A percentile compares a stretch with the other conserved stretches of the same genome.
These are phyloP conservation scores for Melieria crassipennis DNA, from an alignment of 2,888 invertebrate species.

Conservation along the genomic window DNA sequence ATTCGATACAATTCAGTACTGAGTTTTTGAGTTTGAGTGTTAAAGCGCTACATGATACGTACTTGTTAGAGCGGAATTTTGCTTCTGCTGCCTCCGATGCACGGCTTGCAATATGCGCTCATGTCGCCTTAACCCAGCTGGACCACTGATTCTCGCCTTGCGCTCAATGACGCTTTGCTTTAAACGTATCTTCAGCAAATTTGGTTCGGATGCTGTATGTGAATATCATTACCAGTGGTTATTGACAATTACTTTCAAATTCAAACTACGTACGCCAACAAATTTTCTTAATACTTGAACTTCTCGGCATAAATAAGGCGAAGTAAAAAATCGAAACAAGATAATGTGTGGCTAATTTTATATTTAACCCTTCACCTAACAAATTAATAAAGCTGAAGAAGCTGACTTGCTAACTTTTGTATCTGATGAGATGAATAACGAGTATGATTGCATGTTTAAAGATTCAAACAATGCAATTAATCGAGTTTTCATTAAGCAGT, in stretches of 20 bases:
- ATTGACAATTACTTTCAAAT: constrained; percentile 18
- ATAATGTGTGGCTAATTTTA: too few relatives aligned
- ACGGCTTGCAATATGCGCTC: constrained; percentile 73
- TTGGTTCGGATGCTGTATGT: constrained; percentile 91
- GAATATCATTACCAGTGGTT: constrained; percentile 42
- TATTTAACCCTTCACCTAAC: too few relatives aligned
- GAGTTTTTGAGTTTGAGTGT: constrained; percentile 1
- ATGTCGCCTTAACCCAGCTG: constrained; percentile 84
- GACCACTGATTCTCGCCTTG: constrained; percentile 84
- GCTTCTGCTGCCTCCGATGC: constrained; percentile 67
- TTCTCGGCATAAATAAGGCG: too few relatives aligned
- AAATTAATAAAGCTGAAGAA: too few relatives aligned
- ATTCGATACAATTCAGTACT: too few relatives aligned
- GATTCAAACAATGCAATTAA: too few relatives aligned
- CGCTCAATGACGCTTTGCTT: constrained; percentile 96
- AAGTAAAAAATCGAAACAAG: too few relatives aligned
- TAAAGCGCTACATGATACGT: constrained; percentile 52
- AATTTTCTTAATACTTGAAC: too few relatives aligned
- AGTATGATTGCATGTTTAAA: too few relatives aligned
- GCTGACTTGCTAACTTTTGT: too few relatives aligned
- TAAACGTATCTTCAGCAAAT: constrained; percentile 91
- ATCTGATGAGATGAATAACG: too few relatives aligned
- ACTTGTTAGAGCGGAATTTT: constrained; percentile 66
- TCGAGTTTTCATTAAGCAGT: too few relatives aligned
- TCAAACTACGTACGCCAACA: background rate